Evolutionary conservation across 2,888 invertebrate species (phyloP).

Genomic region (Andrena dorsata): DNA sequence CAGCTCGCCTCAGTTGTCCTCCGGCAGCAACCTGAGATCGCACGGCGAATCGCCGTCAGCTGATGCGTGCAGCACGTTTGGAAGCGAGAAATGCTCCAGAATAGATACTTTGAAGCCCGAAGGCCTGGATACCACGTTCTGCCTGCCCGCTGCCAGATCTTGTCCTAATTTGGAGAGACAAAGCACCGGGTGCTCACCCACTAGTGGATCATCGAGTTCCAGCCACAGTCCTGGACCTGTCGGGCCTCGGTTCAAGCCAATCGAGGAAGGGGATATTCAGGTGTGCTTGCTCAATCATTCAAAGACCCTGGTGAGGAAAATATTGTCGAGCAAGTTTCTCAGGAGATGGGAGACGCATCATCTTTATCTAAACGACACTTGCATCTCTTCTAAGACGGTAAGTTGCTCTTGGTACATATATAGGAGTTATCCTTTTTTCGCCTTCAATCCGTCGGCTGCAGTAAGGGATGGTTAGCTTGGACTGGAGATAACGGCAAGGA

Average conservation of each 20-base stretch:
- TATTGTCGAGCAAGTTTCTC: slow-evolving; percentile 91
- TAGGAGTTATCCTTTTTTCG: too few species aligned
- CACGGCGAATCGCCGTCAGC: slow-evolving; percentile 46
- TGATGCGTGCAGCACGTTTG: slow-evolving; percentile 58
- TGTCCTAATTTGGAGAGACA: slow-evolving; percentile 86
- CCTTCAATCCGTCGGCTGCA: too few species aligned
- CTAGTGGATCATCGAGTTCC: slow-evolving; percentile 85
- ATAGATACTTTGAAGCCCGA: slow-evolving; percentile 74
- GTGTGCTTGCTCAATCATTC: slow-evolving; percentile 92
- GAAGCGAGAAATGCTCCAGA: slow-evolving; percentile 48
- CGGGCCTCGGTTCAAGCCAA: slow-evolving; percentile 89
- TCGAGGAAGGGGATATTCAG: slow-evolving; percentile 90
- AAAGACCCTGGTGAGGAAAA: slow-evolving; percentile 91
- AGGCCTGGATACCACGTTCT: slow-evolving; percentile 74
- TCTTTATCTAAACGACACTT: slow-evolving; percentile 89
- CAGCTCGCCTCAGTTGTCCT: slow-evolving; percentile 82
- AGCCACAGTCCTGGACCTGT: slow-evolving; percentile 84
- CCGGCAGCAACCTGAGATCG: slow-evolving; percentile 61
- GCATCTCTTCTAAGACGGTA: slow-evolving; percentile 91
- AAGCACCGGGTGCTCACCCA: slow-evolving; percentile 87
- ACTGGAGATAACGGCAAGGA: too few species aligned
- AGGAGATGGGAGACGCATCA: slow-evolving; percentile 92
- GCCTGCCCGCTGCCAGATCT: slow-evolving; percentile 85
- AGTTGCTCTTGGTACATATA: slow-evolving; percentile 78
- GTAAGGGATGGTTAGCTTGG: too few species aligned